Evolutionary conservation across 2,888 invertebrate species (phyloP).

Genomic region (Apamea monoglypha): DNA sequence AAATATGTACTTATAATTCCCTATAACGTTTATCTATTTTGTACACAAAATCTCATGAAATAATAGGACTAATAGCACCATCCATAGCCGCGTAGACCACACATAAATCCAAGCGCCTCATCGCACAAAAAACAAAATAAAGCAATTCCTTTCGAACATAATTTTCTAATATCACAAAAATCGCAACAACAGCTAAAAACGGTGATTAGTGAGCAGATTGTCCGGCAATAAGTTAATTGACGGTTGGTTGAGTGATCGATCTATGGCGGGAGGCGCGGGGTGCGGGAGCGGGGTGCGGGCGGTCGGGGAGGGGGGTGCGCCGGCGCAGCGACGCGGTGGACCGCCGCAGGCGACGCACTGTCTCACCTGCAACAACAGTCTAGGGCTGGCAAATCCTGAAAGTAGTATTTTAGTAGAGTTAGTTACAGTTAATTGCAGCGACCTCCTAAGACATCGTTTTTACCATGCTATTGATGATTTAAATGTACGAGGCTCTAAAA

Average conservation of each 20-base stretch:
- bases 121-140: slow-evolving; percentile 32
- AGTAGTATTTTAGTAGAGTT: slow-evolving; percentile 19
- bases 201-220: slow-evolving; percentile 79
- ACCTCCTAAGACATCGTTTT: slow-evolving; percentile 9
- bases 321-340: slow-evolving; percentile 79
- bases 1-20: neutral
- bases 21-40: neutral
- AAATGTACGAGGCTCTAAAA: neutral
- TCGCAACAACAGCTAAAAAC: slow-evolving; percentile 65
- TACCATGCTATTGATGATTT: neutral
- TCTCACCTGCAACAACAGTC: slow-evolving; percentile 82
- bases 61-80: neutral
- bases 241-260: slow-evolving; percentile 84
- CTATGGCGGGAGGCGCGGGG: slow-evolving; percentile 71
- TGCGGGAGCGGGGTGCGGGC: slow-evolving; percentile 43
- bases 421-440: slow-evolving; percentile 35
- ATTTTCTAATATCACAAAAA: slow-evolving; percentile 63
- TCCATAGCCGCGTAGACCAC: slow-evolving; percentile 41
- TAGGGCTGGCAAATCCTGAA: slow-evolving; percentile 76
- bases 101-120: slow-evolving; percentile 27
- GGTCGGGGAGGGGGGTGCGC: slow-evolving; percentile 72
- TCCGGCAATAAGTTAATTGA: slow-evolving; percentile 85
- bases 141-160: slow-evolving; percentile 43
- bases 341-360: slow-evolving; percentile 86
- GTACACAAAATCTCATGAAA: neutral